These are phyloP conservation scores for Phrynosoma blainvillii DNA, from an alignment of 2,113 vertebrate genomes.

Conservation along the genomic window DNA sequence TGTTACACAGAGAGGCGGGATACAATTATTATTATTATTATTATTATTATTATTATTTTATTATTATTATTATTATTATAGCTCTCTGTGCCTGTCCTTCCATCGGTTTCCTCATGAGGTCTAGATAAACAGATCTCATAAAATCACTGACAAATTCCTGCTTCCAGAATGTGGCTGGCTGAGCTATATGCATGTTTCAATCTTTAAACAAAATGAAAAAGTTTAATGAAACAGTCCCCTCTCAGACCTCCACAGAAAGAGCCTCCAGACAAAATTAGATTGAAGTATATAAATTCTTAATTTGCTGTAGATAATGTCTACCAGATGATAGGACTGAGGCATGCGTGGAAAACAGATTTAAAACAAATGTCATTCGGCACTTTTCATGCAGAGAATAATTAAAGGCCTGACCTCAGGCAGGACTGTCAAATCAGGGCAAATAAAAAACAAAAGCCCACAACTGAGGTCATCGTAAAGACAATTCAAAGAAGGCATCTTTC, in stretches of 20 bases:
- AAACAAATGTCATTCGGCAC: constrained; percentile 35
- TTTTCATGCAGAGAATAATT: constrained; percentile 39
- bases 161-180: not conserved
- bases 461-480: constrained; percentile 26
- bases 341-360: constrained; percentile 36
- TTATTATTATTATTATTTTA: no score
- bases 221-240: constrained; percentile 37
- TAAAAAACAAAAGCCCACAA: not conserved
- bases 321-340: constrained; percentile 32
- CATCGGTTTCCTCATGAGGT: not conserved
- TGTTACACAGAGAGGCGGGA: no score
- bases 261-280: constrained; percentile 43
- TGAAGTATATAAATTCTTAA: constrained; percentile 45
- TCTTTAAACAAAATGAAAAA: constrained; percentile 36
- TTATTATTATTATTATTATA: no score
- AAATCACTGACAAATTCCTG: constrained; percentile 4
- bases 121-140: constrained; percentile 9
- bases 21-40: no score
- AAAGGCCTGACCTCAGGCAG: constrained; percentile 26
- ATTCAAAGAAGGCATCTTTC: constrained; percentile 4
- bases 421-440: constrained; percentile 18
- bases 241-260: constrained; percentile 18
- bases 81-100: not conserved
- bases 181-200: not conserved
- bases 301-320: constrained; percentile 43